phyloP scores from a whole-genome alignment of 2,113 vertebrate genomes.

The Tauraco erythrolophus region DNA sequence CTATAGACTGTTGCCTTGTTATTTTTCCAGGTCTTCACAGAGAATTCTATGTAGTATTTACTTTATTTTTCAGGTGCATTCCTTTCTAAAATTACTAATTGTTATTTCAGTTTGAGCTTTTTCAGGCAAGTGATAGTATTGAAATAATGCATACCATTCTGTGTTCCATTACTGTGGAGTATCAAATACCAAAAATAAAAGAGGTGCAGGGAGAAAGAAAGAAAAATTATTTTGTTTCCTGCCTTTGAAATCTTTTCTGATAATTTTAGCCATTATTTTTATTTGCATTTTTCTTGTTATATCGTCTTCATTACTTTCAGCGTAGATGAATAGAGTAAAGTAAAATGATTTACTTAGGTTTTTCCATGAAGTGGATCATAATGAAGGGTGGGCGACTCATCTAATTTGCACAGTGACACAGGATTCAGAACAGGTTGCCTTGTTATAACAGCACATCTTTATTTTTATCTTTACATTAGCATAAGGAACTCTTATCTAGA shows the following conservation, averaged over 20 bases:
- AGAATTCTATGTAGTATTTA: background rate
- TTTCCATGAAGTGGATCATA: conserved; percentile 7
- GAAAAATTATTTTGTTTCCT: background rate
- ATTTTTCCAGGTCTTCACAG: background rate
- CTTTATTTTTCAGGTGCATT: background rate
- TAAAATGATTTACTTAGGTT: conserved; percentile 45
- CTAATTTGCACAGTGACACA: conserved; percentile 47
- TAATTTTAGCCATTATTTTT: conserved; percentile 57
- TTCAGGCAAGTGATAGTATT: background rate
- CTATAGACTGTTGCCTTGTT: background rate
- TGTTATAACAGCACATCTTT: background rate
- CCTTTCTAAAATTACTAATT: background rate
- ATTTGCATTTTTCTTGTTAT: conserved; percentile 54
- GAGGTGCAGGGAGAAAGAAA: background rate
- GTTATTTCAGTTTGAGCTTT: background rate
- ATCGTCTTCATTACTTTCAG: conserved; percentile 4
- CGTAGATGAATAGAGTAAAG: background rate
- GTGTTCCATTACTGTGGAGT: background rate
- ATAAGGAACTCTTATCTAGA: background rate
- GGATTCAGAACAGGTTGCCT: conserved; percentile 27
- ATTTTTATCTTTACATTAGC: conserved; percentile 9
- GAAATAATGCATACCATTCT: background rate
- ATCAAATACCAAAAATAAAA: background rate
- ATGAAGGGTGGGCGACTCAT: conserved; percentile 40
- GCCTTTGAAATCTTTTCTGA: conserved; percentile 11